Base-by-base conservation (phyloP, 2,888 invertebrate genomes). In the Archips crataeganus region DNA sequence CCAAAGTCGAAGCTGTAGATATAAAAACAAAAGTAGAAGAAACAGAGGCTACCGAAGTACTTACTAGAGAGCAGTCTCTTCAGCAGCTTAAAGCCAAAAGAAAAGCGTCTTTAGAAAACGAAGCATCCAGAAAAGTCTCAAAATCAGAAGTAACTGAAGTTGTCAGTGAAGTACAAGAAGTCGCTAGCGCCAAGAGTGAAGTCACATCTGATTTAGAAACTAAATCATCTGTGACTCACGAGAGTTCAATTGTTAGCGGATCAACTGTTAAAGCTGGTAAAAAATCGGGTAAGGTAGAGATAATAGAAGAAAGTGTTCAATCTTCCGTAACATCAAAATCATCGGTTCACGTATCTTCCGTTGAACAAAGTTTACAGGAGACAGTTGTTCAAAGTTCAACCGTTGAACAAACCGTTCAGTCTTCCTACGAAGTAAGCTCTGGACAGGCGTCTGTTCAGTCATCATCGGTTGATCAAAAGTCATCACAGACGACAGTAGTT, bases 61-160 rank as follows among this genome's bases (percentile, higher is more conserved):
- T 83, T 5, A 84, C 82, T 36, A 82, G 81, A 79, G 87, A 88
- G 77, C 89, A 89, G 76, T 85, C 88, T 57, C 79, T 84, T 51
- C 82, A 85, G 76, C 85, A 87, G 64, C 77, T 87, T 3, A 88
- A 89, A 78, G 84, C 86, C 63, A 93, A 93, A 75, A 86, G 93
- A 80, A 93, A 93, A 83, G 88, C 90, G 62, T 90, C 91, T 4
- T 45, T 81, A 71, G 92, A 94, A 84, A 89, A 84, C 80, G 87
- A 88, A 75, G 84, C 89, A 75, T 87, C 90, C 39, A 87, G 84
- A 66, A 91, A 92, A 82, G 84, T 90, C 76, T 87, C 87, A 5
- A 94, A 91, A 80, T 84, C 90, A 49, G 91, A 92, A 86, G 79
- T 84, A 49, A 85, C 85, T 73, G 91, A 90, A 81, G 81, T 85